Percentiles rank a stretch among this genome's conserved stretches.
Conservation (phyloP, 2,113 vertebrate genomes). For the Naja naja region DNA sequence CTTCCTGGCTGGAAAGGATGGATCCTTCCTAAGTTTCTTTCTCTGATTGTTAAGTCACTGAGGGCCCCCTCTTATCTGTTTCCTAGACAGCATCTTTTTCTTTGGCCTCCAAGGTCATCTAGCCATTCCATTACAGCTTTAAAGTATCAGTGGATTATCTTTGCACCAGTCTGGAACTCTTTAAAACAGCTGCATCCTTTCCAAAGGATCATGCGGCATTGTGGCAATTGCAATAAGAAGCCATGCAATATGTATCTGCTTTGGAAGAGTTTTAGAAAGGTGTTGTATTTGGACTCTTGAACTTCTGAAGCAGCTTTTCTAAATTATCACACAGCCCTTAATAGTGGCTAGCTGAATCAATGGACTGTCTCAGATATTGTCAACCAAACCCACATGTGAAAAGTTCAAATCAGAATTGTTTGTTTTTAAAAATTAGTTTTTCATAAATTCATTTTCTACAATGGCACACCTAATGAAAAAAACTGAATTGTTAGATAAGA, state of each 20-base stretch:
- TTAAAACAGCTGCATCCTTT: neutral
- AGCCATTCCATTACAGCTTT: neutral
- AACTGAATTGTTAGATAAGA: neutral
- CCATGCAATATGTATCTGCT: neutral
- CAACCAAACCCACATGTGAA: no score
- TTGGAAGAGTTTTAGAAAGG: neutral
- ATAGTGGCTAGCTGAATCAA: no score
- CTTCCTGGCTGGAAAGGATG: no score
- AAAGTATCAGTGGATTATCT: neutral
- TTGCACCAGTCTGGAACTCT: neutral
- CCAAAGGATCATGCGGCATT: neutral
- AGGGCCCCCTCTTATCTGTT: no score
- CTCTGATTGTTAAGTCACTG: no score
- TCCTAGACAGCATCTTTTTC: no score
- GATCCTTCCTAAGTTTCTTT: no score
- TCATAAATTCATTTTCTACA: neutral
- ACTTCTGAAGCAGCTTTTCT: no score
- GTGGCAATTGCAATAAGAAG: neutral
- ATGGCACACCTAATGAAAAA: neutral
- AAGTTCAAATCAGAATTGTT: neutral
- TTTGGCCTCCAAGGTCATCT: no score
- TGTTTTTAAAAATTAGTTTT: neutral
- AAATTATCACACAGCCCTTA: no score
- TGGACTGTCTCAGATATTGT: neutral
- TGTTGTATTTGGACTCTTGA: no score